Evolutionary conservation across 2,888 invertebrate genomes (phyloP), one percentile per base, ranked within the genome.

Genomic region (Desoria tigrina): DNA sequence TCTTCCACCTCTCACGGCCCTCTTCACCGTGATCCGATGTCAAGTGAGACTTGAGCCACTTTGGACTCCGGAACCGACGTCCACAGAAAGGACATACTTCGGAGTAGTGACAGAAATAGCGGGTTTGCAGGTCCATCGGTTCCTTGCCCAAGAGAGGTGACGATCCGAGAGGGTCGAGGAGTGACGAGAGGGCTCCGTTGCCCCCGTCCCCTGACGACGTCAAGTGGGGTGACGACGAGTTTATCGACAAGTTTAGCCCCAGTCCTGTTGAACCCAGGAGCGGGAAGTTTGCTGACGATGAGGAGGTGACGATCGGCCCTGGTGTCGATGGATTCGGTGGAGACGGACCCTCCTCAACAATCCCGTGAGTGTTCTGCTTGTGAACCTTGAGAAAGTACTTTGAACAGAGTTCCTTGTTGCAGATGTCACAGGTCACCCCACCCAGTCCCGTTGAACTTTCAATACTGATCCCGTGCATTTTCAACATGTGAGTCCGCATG

Each of bases 401-500:
- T 82, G 95, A 96, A 84, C 97, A 97, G 61, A 99, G 84, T 82
- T 98, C 96, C 81, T 96, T 96, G 83, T 96, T 94, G 81, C 99
- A 99, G 74, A 99, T 93, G 81, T 96, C 95, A 81, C 96, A 96
- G 54, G 94, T 90, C 7, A 94, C 94, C 24, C 94, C 94, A 6
- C 94, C 94, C 42, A 94, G 90, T 80, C 92, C 92, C 39, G 93
- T 90, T 23, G 92, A 93, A 78, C 92, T 92, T 81, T 94, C 93
- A 57, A 94, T 89, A 79, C 93, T 92, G 77, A 94, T 94, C 51
- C 94, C 94, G 81, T 94, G 99, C 93, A 99, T 97, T 79, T 96
- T 89, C 79, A 95, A 90, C 94, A 97, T 97, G 83, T 99, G 99
- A 1, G 97, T 98, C 80, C 97, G 94, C 90, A 99, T 93, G 82